A percentile compares a stretch with the other conserved stretches of the same genome.
Conservation (phyloP, 1,140 invertebrate genomes). For the Augochlora pura region DNA sequence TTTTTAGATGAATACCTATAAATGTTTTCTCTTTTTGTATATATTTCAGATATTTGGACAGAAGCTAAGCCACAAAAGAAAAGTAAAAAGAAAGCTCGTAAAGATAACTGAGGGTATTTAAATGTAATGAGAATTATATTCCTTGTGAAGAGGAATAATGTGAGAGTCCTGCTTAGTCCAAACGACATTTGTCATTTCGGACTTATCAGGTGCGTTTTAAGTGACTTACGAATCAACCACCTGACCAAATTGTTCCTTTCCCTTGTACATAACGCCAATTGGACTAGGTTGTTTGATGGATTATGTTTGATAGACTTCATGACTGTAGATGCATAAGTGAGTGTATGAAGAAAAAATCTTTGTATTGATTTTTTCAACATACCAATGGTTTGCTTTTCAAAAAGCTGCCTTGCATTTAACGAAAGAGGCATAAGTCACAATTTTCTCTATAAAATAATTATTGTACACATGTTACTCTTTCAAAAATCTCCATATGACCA, state of each 20-base stretch:
- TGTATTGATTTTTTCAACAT: slow-evolving; percentile 38
- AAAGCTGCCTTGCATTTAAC: slow-evolving; percentile 54
- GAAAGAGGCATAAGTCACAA: slow-evolving; percentile 53
- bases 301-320: slow-evolving; percentile 48
- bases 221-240: slow-evolving; percentile 55
- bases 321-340: slow-evolving; percentile 37
- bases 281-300: slow-evolving; percentile 50
- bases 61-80: slow-evolving; percentile 85
- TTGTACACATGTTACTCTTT: slow-evolving; percentile 25
- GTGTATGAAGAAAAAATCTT: slow-evolving; percentile 36
- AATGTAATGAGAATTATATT: slow-evolving; percentile 47
- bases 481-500: slow-evolving; percentile 20
- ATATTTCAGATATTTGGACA: slow-evolving; percentile 82
- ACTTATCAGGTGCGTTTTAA: slow-evolving; percentile 62
- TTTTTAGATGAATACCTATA: not conserved
- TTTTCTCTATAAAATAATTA: slow-evolving; percentile 45
- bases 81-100: slow-evolving; percentile 85
- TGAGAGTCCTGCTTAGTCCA: slow-evolving; percentile 55
- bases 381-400: not conserved
- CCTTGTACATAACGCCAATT: slow-evolving; percentile 62
- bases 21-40: slow-evolving; percentile 41
- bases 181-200: slow-evolving; percentile 53
- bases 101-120: slow-evolving; percentile 81
- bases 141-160: slow-evolving; percentile 50
- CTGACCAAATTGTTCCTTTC: slow-evolving; percentile 65